Conservation (phyloP, 2,888 invertebrate genomes). For the Zygogramma bicolorata region DNA sequence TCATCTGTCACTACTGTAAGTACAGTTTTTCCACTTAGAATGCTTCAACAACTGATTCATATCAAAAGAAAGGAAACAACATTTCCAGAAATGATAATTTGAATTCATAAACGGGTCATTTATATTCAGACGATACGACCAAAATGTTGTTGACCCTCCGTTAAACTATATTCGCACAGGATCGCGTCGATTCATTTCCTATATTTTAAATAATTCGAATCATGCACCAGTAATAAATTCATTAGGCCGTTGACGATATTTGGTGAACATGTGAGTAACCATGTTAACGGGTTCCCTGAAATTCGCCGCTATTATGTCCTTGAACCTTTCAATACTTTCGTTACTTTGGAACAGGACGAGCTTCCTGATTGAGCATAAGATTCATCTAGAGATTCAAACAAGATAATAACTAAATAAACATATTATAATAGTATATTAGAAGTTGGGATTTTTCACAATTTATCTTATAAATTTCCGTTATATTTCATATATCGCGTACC, state of each 20-base stretch:
- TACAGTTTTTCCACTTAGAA: no score
- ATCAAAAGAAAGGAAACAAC: not conserved
- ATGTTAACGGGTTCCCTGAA: not conserved
- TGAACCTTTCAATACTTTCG: not conserved
- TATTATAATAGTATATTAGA: no score
- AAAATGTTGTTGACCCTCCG: slow-evolving; percentile 7
- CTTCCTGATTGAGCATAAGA: no score
- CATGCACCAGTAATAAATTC: not conserved
- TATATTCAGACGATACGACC: not conserved
- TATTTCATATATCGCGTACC: no score
- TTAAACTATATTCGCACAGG: not conserved
- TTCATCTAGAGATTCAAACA: no score
- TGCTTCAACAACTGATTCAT: not conserved
- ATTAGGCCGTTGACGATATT: not conserved
- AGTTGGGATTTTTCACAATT: no score
- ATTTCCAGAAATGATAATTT: slow-evolving; percentile 4
- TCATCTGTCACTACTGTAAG: no score
- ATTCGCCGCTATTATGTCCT: not conserved
- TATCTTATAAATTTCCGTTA: no score
- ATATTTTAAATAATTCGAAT: not conserved
- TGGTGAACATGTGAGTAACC: not conserved
- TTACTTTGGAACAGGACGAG: not conserved
- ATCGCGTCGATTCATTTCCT: not conserved
- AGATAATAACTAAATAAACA: no score
- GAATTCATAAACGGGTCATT: not conserved